These are phyloP conservation scores for Lycorma delicatula DNA, from an alignment of 1,140 invertebrate genomes.

Conservation along the genomic window DNA sequence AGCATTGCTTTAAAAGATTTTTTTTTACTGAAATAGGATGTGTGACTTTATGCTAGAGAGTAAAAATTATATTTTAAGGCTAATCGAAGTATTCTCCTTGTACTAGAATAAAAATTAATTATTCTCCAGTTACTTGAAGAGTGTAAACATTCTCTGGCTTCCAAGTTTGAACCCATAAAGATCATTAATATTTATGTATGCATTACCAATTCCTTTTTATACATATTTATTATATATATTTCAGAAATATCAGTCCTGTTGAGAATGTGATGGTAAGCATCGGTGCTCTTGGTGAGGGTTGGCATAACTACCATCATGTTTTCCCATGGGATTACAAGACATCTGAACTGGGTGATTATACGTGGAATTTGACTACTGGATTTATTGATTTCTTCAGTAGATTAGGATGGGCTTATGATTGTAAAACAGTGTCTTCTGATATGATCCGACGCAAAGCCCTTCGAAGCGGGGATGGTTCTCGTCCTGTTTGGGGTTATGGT, in stretches of 20 bases:
- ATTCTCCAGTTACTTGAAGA: no score
- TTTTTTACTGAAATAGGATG: no score
- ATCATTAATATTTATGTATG: no score
- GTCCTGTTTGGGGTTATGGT: conserved; percentile 48
- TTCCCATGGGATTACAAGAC: conserved; percentile 84
- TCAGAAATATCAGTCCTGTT: conserved; percentile 59
- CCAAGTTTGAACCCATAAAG: no score
- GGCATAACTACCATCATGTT: conserved; percentile 94
- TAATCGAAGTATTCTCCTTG: no score
- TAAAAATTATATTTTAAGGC: no score
- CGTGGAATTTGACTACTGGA: conserved; percentile 55
- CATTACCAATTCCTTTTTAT: no score
- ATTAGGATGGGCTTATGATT: conserved; percentile 65
- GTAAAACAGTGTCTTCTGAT: conserved; percentile 47
- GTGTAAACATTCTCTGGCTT: no score
- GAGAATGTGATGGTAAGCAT: conserved; percentile 62
- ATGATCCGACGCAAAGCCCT: conserved; percentile 53
- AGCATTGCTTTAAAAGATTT: no score
- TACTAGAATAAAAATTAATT: no score
- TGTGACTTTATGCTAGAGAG: no score
- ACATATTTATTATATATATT: no score
- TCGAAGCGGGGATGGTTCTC: conserved; percentile 53
- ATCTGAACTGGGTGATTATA: conserved; percentile 62
- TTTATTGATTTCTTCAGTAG: conserved; percentile 64
- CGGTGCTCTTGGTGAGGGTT: conserved; percentile 71